Evolutionary conservation across 1,140 invertebrate genomes (phyloP).

Genomic region (Caerostris extrusa): DNA sequence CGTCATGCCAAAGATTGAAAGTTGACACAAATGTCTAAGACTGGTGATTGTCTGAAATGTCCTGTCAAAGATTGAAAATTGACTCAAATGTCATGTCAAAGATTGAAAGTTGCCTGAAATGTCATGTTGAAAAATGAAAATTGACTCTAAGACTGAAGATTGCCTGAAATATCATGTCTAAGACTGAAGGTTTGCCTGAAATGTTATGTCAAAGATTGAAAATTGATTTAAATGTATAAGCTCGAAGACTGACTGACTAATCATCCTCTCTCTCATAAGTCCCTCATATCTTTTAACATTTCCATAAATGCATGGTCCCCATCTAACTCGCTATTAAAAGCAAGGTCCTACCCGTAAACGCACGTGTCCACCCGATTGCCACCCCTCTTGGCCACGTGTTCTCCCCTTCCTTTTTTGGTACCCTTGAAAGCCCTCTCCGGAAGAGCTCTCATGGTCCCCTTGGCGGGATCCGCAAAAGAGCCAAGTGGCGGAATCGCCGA

Average conservation of each 20-base stretch:
- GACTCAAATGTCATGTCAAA: too few species aligned
- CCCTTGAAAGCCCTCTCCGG: neutral
- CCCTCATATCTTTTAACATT: neutral
- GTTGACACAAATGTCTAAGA: neutral
- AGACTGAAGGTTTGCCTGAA: too few species aligned
- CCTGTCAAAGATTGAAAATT: neutral
- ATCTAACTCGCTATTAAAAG: neutral
- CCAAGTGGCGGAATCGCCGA: neutral
- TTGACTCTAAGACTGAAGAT: too few species aligned
- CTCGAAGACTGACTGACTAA: too few species aligned
- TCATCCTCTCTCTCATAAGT: neutral
- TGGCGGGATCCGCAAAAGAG: neutral
- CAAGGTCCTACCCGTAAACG: neutral
- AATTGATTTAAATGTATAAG: neutral
- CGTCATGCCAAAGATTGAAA: too few species aligned
- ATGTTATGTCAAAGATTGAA: too few species aligned
- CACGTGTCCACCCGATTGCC: neutral
- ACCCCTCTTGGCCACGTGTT: neutral
- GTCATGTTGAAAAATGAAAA: too few species aligned
- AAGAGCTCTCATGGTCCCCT: neutral
- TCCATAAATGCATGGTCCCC: too few species aligned
- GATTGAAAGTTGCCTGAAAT: neutral
- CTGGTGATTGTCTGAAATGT: too few species aligned
- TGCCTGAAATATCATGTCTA: too few species aligned
- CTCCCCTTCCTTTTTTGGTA: neutral